A percentile compares a stretch with the other conserved stretches of the same genome.
phyloP scores from a whole-genome alignment of 2,888 invertebrate species.

The Siphonodentalium dalli region DNA sequence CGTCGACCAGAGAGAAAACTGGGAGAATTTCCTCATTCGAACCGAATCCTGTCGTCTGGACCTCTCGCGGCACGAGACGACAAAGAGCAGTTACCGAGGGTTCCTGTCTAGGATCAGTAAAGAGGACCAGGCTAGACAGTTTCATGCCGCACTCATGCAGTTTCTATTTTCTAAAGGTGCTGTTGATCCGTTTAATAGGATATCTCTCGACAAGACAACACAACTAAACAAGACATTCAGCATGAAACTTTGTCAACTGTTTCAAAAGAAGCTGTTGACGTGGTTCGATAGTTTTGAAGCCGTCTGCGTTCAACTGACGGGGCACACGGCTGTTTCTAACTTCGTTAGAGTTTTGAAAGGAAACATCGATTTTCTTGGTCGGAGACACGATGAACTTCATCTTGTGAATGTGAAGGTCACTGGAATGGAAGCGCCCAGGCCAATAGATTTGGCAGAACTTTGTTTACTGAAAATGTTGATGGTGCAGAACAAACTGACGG shows the following conservation, averaged over 20 bases:
- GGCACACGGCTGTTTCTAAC: slow-evolving; percentile 51
- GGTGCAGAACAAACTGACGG: slow-evolving; percentile 48
- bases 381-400: slow-evolving; percentile 36
- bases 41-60: slow-evolving; percentile 51
- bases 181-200: slow-evolving; percentile 38
- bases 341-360: slow-evolving; percentile 48
- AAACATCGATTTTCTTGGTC: slow-evolving; percentile 41
- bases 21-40: slow-evolving; percentile 43
- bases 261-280: slow-evolving; percentile 44
- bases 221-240: slow-evolving; percentile 33
- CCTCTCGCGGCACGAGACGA: slow-evolving; percentile 45
- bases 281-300: slow-evolving; percentile 53
- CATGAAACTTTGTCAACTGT: slow-evolving; percentile 41
- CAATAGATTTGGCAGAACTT: slow-evolving; percentile 49
- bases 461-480: slow-evolving; percentile 47
- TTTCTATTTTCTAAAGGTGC: slow-evolving; percentile 44
- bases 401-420: slow-evolving; percentile 48
- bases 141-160: slow-evolving; percentile 38
- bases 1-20: slow-evolving; percentile 31
- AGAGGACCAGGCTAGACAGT: slow-evolving; percentile 46
- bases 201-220: slow-evolving; percentile 19
- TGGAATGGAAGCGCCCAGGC: slow-evolving; percentile 45
- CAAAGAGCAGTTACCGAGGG: slow-evolving; percentile 36
- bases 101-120: slow-evolving; percentile 40
- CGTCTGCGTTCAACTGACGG: slow-evolving; percentile 44